Evolutionary conservation across 2,888 invertebrate genomes (phyloP).

Genomic region (Lamproptera curius): DNA sequence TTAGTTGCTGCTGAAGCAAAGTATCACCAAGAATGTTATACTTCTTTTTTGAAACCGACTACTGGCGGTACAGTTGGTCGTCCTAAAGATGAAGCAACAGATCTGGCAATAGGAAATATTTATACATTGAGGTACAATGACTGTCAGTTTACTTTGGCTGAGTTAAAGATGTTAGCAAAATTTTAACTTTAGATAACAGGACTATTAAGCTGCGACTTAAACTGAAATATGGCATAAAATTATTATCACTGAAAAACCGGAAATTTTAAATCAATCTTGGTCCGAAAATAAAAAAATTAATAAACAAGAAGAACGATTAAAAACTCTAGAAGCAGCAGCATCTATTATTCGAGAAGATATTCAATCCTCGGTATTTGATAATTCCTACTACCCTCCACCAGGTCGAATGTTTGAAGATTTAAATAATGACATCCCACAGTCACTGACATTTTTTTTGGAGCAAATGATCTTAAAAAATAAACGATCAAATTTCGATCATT

Average conservation of each 20-base stretch:
- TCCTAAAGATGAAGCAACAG: conserved; percentile 26
- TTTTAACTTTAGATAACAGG: conserved; percentile 19
- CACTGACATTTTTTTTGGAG: conserved; percentile 27
- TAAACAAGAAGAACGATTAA: conserved; percentile 32
- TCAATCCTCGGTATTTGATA: conserved; percentile 26
- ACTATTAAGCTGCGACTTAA: conserved; percentile 35
- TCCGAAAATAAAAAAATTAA: conserved; percentile 29
- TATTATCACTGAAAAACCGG: conserved; percentile 33
- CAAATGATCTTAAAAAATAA: conserved; percentile 33
- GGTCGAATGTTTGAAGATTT: conserved; percentile 33
- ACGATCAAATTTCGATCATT: conserved; percentile 29
- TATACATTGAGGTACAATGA: conserved; percentile 27
- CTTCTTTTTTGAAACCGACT: conserved; percentile 36
- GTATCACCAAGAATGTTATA: conserved; percentile 38
- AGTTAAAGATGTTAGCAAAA: conserved; percentile 18
- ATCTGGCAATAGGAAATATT: conserved; percentile 41
- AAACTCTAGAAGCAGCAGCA: conserved; percentile 29
- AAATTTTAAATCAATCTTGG: conserved; percentile 29
- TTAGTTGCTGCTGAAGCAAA: conserved; percentile 27
- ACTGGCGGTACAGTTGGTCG: conserved; percentile 29
- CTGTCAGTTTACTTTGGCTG: conserved; percentile 20
- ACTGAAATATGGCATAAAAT: conserved; percentile 37
- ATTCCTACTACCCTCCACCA: conserved; percentile 34
- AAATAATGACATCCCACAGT: conserved; percentile 29
- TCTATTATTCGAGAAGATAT: conserved; percentile 29